These are phyloP conservation scores for Caenorhabditis virilis DNA, from an alignment of 2,888 invertebrate genomes.

Conservation along the genomic window DNA sequence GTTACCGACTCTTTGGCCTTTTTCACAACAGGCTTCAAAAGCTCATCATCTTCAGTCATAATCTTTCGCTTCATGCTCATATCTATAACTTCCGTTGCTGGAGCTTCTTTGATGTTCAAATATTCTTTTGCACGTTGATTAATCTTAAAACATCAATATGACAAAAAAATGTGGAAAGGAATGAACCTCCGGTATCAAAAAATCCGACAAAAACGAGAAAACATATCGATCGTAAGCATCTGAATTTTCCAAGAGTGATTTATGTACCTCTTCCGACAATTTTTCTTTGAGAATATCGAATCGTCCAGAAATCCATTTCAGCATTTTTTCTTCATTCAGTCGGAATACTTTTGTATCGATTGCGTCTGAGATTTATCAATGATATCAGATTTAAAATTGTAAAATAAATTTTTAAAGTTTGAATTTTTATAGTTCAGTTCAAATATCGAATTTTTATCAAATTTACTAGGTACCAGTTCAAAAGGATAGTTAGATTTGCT, in stretches of 20 bases:
- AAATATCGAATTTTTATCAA: no score
- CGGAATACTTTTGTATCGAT: conserved; percentile 48
- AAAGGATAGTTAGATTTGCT: no score
- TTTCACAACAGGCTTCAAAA: conserved; percentile 20
- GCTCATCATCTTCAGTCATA: conserved; percentile 19
- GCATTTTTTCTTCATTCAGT: conserved; percentile 44
- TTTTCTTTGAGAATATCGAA: conserved; percentile 41
- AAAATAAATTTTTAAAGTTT: not conserved
- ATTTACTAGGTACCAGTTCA: no score
- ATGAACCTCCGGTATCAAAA: conserved; percentile 22
- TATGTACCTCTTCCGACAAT: conserved; percentile 40
- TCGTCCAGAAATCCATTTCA: conserved; percentile 52
- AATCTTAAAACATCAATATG: not conserved
- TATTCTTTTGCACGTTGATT: conserved; percentile 13
- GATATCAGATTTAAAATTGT: not conserved
- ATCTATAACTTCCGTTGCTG: conserved; percentile 18
- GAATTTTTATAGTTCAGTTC: not conserved
- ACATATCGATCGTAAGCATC: conserved; percentile 44
- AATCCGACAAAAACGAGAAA: conserved; percentile 46
- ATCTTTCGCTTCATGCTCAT: conserved; percentile 33
- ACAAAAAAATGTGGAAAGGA: no score
- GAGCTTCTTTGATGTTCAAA: conserved; percentile 40
- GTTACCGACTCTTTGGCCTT: conserved; percentile 44
- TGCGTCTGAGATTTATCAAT: conserved; percentile 45
- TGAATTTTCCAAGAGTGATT: conserved; percentile 34